Base-by-base conservation (phyloP, 2,113 vertebrate genomes). In the Hucho hucho region DNA sequence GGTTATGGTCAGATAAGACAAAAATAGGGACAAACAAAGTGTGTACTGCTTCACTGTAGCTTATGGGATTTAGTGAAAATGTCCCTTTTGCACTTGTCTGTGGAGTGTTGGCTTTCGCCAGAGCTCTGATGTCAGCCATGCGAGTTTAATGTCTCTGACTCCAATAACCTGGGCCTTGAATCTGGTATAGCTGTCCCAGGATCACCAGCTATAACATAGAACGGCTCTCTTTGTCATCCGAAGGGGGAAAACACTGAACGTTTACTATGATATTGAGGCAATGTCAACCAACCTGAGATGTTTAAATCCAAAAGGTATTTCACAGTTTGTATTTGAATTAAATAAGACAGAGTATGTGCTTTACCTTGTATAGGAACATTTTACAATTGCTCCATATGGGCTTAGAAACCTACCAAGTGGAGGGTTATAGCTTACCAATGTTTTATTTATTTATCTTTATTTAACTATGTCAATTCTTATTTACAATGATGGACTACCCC, bases 171-270 rank as follows among this genome's bases (percentile, higher is more conserved):
- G 65, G 73, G 56, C 72, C 59, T 61, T 72, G 70, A 72, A 18
- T 77, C 29, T 83, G 80, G 81, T 86, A 79, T 83, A 79, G 37
- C 76, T 82, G 72, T 28, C 66, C 67, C 76, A 69, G 61, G 66
- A 47, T 72, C 13, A 24, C 0, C n/a, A 46, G 61, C 25, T 68
- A 58, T 69, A 80, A 68, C 73, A 81, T 4, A 82, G 14, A 70
- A 73, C 25, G 26, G 18, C 37, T 43, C 16, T 63, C 69, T 79
- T 66, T 82, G 69, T 73, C 37, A 78, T 32, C 28, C 3, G 26
- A 53, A 70, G 12, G 22, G 70, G 12, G 7, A 9, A 37, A 37
- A 37, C 7, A 37, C 37, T 29, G 37, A 9, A 9, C 2, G 20
- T 12, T 37, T 29, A 16, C 14, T 3, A 25, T 29, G 14, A 7